Conservation (phyloP, 2,888 invertebrate genomes). For the Tachina lurida region DNA sequence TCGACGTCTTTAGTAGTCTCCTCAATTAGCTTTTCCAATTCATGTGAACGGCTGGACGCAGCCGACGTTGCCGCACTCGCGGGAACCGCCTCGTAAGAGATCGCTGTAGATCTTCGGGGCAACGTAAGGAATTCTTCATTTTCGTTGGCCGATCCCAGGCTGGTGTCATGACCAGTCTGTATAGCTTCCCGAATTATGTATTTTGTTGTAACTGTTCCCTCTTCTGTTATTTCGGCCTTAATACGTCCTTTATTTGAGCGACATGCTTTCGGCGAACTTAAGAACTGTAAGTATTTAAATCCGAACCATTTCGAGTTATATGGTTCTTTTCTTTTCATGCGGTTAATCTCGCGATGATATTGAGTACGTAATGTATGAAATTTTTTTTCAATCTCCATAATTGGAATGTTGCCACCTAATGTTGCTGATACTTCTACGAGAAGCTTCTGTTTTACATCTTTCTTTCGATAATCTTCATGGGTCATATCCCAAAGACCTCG, state of each 20-base stretch:
- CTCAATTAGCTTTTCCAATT: slow-evolving; percentile 81
- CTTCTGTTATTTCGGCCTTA: slow-evolving; percentile 79
- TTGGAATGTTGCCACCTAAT: slow-evolving; percentile 80
- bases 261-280: slow-evolving; percentile 84
- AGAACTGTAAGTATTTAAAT: slow-evolving; percentile 85
- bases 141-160: slow-evolving; percentile 73
- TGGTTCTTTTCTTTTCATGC: slow-evolving; percentile 84
- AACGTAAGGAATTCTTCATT: slow-evolving; percentile 63
- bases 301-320: slow-evolving; percentile 85
- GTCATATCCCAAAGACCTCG: slow-evolving; percentile 83
- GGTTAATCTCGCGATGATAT: slow-evolving; percentile 85
- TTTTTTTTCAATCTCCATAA: slow-evolving; percentile 85
- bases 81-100: slow-evolving; percentile 52
- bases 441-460: slow-evolving; percentile 81
- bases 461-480: slow-evolving; percentile 82
- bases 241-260: slow-evolving; percentile 79
- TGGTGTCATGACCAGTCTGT: slow-evolving; percentile 73
- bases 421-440: slow-evolving; percentile 79
- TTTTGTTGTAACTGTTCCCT: slow-evolving; percentile 77
- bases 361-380: slow-evolving; percentile 86
- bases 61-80: slow-evolving; percentile 55
- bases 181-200: slow-evolving; percentile 77
- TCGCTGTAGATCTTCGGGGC: slow-evolving; percentile 48
- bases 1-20: slow-evolving; percentile 83
- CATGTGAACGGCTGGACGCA: slow-evolving; percentile 78